Conservation (phyloP, 2,888 invertebrate genomes). For the Pandemis cinnamomeana region DNA sequence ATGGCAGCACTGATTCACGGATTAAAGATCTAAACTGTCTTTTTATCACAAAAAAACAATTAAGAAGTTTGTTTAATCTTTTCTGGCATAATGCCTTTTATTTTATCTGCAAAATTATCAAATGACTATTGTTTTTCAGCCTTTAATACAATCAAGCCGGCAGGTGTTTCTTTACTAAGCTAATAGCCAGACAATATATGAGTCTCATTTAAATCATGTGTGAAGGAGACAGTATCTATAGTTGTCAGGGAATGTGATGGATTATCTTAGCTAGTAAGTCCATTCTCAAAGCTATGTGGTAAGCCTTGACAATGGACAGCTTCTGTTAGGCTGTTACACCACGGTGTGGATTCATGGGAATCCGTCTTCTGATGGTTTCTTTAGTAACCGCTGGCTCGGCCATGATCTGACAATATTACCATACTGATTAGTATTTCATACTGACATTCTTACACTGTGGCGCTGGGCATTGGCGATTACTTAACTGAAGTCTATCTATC, state of each 20-base stretch:
- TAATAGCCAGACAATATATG: not conserved
- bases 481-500: not conserved
- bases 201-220: not conserved
- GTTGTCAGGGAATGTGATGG: not conserved
- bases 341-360: conserved; percentile 28
- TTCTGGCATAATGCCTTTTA: not conserved
- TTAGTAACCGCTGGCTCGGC: conserved; percentile 28
- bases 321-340: conserved; percentile 11
- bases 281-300: conserved; percentile 34
- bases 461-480: not conserved
- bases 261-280: not conserved
- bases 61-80: not conserved
- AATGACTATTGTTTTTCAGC: not conserved
- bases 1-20: not conserved
- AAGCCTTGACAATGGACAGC: conserved; percentile 37
- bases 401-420: conserved; percentile 40
- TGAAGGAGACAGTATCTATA: conserved; percentile 2
- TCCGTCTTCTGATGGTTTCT: conserved; percentile 33
- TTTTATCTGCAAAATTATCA: not conserved
- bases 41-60: not conserved
- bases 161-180: not conserved
- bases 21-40: not conserved
- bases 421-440: conserved; percentile 35
- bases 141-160: conserved; percentile 17
- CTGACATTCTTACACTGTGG: conserved; percentile 16